Evolutionary conservation across 1,140 invertebrate genomes (phyloP), one percentile per base, ranked within the genome.

Genomic region (Daktulosphaira vitifoliae): DNA sequence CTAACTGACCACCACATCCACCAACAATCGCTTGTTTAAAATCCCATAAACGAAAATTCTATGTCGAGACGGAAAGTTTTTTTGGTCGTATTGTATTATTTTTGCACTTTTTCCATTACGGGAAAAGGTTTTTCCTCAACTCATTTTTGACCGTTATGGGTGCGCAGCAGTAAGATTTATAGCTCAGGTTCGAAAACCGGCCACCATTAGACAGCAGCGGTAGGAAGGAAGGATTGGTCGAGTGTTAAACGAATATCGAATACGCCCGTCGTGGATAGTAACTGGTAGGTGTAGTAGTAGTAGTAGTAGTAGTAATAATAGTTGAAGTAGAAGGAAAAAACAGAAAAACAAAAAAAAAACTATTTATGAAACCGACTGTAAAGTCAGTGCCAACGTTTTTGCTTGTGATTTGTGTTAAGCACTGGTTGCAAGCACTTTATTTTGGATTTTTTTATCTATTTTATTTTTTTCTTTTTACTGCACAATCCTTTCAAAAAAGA

Each of bases 51-150:
- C 29, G 37, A 44, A 42, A 44, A 38, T 59, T 39, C 56, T 33
- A 22, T 46, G 46, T 62, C 56, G 56, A 48, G 46, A 62, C 56
- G 56, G 44, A 62, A 62, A 62, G 56, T 62, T 62, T 62, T 62
- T 59, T 44, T n/a, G 23, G 25, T 16, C 42, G 39, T 18, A 48
- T 62, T 48, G 56, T 48, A 62, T 62, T 62, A 62, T 62, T 62
- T 62, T 62, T 48, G 56, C 56, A 62, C 56, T 62, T 62, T 62
- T 62, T 62, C 56, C 56, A 62, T 62, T 62, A 62, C 56, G 56
- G 42, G 56, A 62, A 62, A 62, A 62, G 56, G 56, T 62, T 62
- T 62, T 62, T 7, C 56, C 56, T 48, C 23, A 38, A 25, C 46
- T 62, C 42, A 62, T 62, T 62, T 62, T 62, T 62, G 56, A 62